These are phyloP conservation scores for Virgularia gustaviana DNA, from an alignment of 92 coral and sea anemone species.

Conservation along the genomic window DNA sequence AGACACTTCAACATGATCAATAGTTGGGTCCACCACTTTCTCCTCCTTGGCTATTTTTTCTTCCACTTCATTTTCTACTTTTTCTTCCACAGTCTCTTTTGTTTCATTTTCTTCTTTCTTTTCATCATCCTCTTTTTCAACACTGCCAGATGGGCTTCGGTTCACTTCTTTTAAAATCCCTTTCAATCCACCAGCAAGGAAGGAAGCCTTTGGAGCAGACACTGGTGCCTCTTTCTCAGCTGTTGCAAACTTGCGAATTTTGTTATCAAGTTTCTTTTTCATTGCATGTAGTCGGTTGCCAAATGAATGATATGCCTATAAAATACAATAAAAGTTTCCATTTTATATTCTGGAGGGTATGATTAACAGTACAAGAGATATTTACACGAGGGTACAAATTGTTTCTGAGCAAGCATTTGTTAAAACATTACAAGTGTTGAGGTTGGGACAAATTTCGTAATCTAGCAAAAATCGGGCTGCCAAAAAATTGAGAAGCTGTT, in stretches of 20 bases:
- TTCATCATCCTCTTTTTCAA: slow-evolving; percentile 44
- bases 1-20: slow-evolving; percentile 94
- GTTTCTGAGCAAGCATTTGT: not conserved
- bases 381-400: not conserved
- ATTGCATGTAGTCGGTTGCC: slow-evolving; percentile 90
- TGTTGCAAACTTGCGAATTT: slow-evolving; percentile 74
- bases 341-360: not conserved
- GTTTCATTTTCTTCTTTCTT: slow-evolving; percentile 2
- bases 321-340: slow-evolving; percentile 2
- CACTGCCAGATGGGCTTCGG: slow-evolving; percentile 45
- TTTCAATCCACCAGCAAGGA: slow-evolving; percentile 83
- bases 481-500: not conserved
- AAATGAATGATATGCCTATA: slow-evolving; percentile 94
- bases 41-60: slow-evolving; percentile 55
- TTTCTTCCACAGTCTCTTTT: not conserved
- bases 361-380: not conserved
- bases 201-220: slow-evolving; percentile 92
- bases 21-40: slow-evolving; percentile 73
- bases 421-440: not conserved
- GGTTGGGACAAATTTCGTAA: not conserved
- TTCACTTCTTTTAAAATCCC: slow-evolving; percentile 58
- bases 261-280: slow-evolving; percentile 88
- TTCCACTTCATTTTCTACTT: slow-evolving; percentile 38
- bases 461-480: not conserved
- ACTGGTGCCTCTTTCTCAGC: slow-evolving; percentile 96